These are phyloP conservation scores for Ectemnius cavifrons DNA, from an alignment of 2,888 invertebrate genomes.

Conservation along the genomic window DNA sequence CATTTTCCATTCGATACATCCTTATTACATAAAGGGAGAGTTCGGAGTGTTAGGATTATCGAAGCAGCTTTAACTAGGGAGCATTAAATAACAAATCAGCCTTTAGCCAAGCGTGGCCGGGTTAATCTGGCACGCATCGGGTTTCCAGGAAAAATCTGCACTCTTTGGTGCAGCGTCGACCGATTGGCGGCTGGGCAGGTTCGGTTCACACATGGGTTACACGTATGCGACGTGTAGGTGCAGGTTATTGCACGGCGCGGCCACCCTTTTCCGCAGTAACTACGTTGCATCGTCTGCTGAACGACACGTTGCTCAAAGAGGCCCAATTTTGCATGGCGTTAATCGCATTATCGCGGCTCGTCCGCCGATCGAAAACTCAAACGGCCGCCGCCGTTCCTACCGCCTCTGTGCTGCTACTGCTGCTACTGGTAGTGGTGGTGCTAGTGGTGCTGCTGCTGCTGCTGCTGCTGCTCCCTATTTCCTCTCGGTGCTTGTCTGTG, in stretches of 20 bases:
- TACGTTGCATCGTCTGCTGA: constrained; percentile 63
- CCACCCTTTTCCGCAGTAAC: constrained; percentile 61
- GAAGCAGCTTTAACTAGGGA: constrained; percentile 35
- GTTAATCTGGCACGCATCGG: constrained; percentile 53
- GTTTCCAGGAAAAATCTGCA: constrained; percentile 57
- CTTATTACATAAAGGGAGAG: too few relatives aligned
- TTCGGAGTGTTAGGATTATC: too few relatives aligned
- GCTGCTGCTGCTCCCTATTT: background rate
- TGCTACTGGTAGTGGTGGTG: constrained; percentile 23
- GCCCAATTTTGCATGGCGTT: constrained; percentile 70
- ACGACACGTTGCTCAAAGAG: constrained; percentile 70
- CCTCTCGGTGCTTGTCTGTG: background rate
- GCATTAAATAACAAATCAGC: constrained; percentile 47
- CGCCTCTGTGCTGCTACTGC: background rate
- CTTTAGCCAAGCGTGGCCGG: constrained; percentile 32
- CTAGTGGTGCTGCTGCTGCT: constrained; percentile 10
- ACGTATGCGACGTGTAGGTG: constrained; percentile 33
- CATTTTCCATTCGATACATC: too few relatives aligned
- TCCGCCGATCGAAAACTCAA: constrained; percentile 62
- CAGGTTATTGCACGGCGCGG: constrained; percentile 59
- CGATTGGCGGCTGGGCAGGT: constrained; percentile 6
- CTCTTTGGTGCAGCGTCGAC: constrained; percentile 44
- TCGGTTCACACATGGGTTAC: constrained; percentile 25
- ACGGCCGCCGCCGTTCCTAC: constrained; percentile 27
- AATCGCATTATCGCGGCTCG: constrained; percentile 64